These are phyloP conservation scores for Leucosticte australis DNA, from an alignment of 2,113 vertebrate genomes.

Conservation along the genomic window DNA sequence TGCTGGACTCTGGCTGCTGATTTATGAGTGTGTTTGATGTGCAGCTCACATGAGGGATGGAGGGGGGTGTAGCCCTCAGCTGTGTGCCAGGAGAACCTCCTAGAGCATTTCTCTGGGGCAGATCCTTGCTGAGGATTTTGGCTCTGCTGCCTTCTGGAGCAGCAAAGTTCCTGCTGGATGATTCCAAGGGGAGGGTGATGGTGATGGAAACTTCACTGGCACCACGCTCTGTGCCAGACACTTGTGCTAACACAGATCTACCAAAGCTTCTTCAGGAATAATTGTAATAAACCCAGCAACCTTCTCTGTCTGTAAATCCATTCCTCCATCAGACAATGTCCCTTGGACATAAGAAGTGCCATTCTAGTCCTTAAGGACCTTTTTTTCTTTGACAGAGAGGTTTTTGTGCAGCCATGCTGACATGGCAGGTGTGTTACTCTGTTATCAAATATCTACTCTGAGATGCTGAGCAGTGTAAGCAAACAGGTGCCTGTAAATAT, in stretches of 20 bases:
- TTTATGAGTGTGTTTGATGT: not conserved
- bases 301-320: not conserved
- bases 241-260: not conserved
- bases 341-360: not conserved
- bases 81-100: not conserved
- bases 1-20: not conserved
- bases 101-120: not conserved
- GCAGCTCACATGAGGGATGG: not conserved
- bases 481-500: not conserved
- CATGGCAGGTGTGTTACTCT: rapidly evolving
- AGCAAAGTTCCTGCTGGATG: not conserved
- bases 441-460: not conserved
- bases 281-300: not conserved
- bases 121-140: not conserved
- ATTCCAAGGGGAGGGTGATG: not conserved
- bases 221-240: not conserved
- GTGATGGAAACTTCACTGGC: not conserved
- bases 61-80: rapidly evolving
- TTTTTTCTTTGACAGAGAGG: not conserved
- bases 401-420: not conserved
- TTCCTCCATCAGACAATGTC: not conserved
- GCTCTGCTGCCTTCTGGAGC: not conserved
- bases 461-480: not conserved
- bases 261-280: not conserved
- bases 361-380: not conserved